Evolutionary conservation across 2,113 vertebrate species (phyloP).

Genomic region (Thomomys bottae): DNA sequence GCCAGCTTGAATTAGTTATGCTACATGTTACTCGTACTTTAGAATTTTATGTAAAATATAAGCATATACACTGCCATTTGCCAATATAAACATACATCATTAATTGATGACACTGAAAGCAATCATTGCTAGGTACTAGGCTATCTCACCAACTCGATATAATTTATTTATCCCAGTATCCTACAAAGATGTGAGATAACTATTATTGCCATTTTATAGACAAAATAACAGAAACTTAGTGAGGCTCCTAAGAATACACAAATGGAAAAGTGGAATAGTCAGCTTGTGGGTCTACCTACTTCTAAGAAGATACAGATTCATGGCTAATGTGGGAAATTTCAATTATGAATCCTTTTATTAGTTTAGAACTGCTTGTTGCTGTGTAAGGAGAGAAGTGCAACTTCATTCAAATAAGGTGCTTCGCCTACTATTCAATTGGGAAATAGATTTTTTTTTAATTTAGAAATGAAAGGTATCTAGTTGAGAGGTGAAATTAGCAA

Average conservation of each 20-base stretch:
- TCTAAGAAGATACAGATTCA: neutral
- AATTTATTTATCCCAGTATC: neutral
- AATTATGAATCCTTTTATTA: neutral
- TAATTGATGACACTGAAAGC: neutral
- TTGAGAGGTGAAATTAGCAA: neutral
- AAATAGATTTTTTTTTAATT: too few species aligned
- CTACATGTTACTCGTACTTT: neutral
- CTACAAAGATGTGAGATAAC: neutral
- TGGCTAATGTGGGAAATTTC: neutral
- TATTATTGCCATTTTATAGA: slow-evolving; percentile 12
- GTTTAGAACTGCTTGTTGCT: neutral
- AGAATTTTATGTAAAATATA: neutral
- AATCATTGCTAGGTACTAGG: neutral
- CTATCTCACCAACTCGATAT: neutral
- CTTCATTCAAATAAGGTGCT: neutral
- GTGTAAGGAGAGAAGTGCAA: neutral
- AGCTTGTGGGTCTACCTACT: neutral
- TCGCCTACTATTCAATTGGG: too few species aligned
- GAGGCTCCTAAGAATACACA: neutral
- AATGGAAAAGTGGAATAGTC: neutral
- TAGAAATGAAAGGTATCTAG: too few species aligned
- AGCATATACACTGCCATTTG: neutral
- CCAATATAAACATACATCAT: neutral
- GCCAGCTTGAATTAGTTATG: neutral
- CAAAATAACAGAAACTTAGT: neutral